Base-by-base conservation (phyloP, 2,888 invertebrate genomes). In the Microctonus hyperodae region DNA sequence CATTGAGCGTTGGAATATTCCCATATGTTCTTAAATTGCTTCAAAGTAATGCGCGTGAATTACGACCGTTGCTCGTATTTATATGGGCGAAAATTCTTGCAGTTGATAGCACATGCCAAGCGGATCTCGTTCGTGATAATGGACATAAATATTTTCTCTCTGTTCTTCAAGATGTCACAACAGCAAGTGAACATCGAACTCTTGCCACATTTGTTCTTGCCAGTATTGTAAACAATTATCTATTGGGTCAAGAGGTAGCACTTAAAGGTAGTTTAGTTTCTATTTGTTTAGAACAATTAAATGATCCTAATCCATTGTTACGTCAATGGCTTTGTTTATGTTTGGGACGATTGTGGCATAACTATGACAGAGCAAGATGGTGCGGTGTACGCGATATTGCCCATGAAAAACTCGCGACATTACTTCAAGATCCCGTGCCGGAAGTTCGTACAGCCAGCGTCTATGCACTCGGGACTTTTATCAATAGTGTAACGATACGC, bases 51-150 rank as follows among this genome's bases (percentile, higher is more conserved):
- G 97, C 97, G 2, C 89, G 91, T 75, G 98, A 99, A 84, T 86
- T 99, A 74, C 88, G 97, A 67, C 94, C 97, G 7, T 88, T 97
- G 69, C 88, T 99, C 76, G 97, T 98, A 53, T 98, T 97, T 84
- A 98, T 99, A 76, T 99, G 99, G 99, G 97, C 99, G 20, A 97
- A 98, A 86, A 97, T 99, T 77, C 87, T 99, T 67, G 97, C 98
- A 33, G 96, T 98, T 5, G 98, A 99, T 83, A 92, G 91, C 82
- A 94, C 92, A 57, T 98, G 98, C 80, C 98, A 98, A 86, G 91
- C 91, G 67, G 98, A 98, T 84, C 86, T 98, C 76, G 96, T 98
- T 22, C 92, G 97, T 76, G 98, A 98, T 71, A 91, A 91, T 79
- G 93, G 96, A 11, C 96, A 97, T 85, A 96, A 95, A 82, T 98